Evolutionary conservation across 2,888 invertebrate species (phyloP), one percentile per base, ranked within the genome.

Genomic region (Eristalis intricaria): DNA sequence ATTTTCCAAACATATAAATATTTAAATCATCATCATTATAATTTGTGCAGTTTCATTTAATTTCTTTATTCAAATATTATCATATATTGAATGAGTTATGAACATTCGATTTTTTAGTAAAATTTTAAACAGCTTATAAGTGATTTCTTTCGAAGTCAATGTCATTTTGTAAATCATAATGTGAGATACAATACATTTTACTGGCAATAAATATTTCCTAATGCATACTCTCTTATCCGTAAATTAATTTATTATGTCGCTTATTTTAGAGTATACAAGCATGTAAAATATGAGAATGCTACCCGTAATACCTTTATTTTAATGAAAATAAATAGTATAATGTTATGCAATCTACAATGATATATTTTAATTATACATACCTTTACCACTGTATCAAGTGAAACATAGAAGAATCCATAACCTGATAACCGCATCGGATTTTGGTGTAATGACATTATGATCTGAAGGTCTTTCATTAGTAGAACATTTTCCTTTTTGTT

Each of bases 381-480:
- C 50, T 50, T 50, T n/a, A 50, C 19, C 19, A 50, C n/a, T 8
- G 50, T 50, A 19, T 50, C 50, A 19, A 50, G 19, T 19, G 50
- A 50, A 19, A 50, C 19, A 50, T 50, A 50, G 19, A 50, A 50
- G 19, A 50, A 50, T n/a, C 50, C 50, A 19, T 19, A 19, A 8
- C 50, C 50, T 8, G 50, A 50, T 50, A 50, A 19, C 5, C 69
- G 63, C 22, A 77, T 73, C 2, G 85, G 73, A 35, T 58, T 81
- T n/a, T n/a, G 11, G 35, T 85, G 81, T 4, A 85, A 26, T 10
- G 69, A 73, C 71, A 85, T 81, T 1, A 73, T 23, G 11, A 68
- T 81, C 8, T 77, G 66, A 23, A 85, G 43, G 1, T 77, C 73
- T 13, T 89, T 90, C 89, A 90, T 90, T 32, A 90, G 58, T 5